Evolutionary conservation across 2,113 vertebrate species (phyloP).

Genomic region (Lepidothrix coronata): DNA sequence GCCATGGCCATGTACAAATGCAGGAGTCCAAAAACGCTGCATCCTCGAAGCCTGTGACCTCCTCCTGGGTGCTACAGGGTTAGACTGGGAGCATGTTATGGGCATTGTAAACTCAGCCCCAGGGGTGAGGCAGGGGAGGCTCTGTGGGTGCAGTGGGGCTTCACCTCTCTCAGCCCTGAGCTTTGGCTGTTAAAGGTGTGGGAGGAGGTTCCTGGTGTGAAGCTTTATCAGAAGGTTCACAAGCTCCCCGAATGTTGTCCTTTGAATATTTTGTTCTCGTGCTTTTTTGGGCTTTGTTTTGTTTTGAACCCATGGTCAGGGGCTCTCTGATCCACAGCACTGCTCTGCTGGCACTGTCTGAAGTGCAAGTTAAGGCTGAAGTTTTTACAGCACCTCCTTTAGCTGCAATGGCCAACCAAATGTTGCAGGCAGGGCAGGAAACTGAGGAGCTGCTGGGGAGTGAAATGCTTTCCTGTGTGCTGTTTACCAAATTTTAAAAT

Average conservation of each 20-base stretch:
- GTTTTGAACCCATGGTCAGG: not conserved
- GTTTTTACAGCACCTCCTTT: not conserved
- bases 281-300: not conserved
- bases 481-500: not conserved
- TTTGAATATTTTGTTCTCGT: not conserved
- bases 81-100: not conserved
- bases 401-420: not conserved
- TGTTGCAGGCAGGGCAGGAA: not conserved
- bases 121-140: not conserved
- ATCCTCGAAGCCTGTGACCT: not conserved
- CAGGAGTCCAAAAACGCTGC: not conserved
- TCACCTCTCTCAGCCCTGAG: not conserved
- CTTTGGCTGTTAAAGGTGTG: not conserved
- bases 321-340: not conserved
- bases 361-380: not conserved
- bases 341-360: not conserved
- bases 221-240: not conserved
- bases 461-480: not conserved
- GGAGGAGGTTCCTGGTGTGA: not conserved
- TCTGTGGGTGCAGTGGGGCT: not conserved
- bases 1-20: not conserved
- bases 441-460: not conserved
- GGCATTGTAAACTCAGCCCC: not conserved
- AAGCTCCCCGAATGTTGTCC: not conserved
- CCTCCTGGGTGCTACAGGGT: not conserved